phyloP scores from a whole-genome alignment of 2,888 invertebrate species.

The Hedya salicella region DNA sequence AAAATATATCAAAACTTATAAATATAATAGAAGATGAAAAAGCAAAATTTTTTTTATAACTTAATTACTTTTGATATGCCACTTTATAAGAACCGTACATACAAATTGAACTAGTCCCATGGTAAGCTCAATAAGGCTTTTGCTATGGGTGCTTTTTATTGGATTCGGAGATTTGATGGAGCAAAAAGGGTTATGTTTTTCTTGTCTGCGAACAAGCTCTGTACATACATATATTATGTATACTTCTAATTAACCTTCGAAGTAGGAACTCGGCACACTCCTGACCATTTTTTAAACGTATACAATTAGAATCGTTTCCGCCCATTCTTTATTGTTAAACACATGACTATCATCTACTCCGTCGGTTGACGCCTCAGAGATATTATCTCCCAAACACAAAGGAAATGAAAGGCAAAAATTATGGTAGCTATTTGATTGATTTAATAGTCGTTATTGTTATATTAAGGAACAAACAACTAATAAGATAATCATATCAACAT shows the following conservation, averaged over 20 bases:
- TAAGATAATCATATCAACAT: neutral
- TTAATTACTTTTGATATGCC: too few relatives aligned
- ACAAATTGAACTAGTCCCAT: too few relatives aligned
- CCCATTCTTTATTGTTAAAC: constrained; percentile 40
- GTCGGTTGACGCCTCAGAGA: constrained; percentile 20
- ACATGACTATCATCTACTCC: constrained; percentile 23
- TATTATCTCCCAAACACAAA: constrained; percentile 26
- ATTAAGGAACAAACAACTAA: neutral
- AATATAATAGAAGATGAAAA: too few relatives aligned
- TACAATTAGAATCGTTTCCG: constrained; percentile 32
- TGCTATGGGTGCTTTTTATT: too few relatives aligned
- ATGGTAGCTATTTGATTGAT: neutral
- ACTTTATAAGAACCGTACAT: too few relatives aligned
- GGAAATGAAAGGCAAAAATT: constrained; percentile 29
- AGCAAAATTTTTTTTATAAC: too few relatives aligned
- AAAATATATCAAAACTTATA: too few relatives aligned
- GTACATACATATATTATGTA: too few relatives aligned
- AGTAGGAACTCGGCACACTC: neutral
- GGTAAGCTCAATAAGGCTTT: too few relatives aligned
- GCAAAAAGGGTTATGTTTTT: too few relatives aligned
- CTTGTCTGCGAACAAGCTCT: too few relatives aligned
- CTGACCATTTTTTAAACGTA: constrained; percentile 17
- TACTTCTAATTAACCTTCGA: constrained; percentile 14
- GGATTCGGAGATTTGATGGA: too few relatives aligned
- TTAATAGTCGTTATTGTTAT: constrained; percentile 2